phyloP scores from a whole-genome alignment of 2,113 vertebrate species.

The Fregetta grallaria region DNA sequence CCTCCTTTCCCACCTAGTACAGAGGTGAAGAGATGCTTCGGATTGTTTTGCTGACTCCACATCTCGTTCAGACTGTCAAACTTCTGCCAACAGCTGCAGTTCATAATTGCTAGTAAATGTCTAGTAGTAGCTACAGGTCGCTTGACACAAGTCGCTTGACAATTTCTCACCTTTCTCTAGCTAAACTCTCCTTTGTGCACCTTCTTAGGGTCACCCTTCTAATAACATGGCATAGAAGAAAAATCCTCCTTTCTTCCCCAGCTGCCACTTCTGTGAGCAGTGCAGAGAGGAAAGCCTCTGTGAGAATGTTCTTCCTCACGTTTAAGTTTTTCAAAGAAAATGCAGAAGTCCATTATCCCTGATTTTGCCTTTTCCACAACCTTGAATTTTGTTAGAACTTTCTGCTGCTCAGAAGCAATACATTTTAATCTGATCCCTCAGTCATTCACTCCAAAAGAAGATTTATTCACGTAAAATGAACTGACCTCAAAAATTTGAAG shows the following conservation, averaged over 20 bases:
- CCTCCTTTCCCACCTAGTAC: not conserved
- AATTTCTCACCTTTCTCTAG: not conserved
- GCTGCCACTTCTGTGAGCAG: not conserved
- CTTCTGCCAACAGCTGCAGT: not conserved
- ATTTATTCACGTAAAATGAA: not conserved
- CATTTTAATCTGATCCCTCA: not conserved
- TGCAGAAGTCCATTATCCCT: not conserved
- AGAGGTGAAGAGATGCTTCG: not conserved
- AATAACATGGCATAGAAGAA: not conserved
- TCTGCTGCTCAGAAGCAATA: not conserved
- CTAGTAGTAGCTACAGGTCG: not conserved
- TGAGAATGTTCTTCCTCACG: not conserved
- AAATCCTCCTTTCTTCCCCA: not conserved
- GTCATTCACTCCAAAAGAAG: not conserved
- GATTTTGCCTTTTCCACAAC: not conserved
- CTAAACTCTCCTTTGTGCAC: not conserved
- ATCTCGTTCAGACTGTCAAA: not conserved
- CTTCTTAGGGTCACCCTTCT: not conserved
- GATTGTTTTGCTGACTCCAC: not conserved
- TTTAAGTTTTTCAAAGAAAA: not conserved
- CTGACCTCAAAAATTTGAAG: not conserved
- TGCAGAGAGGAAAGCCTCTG: not conserved
- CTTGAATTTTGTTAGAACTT: not conserved
- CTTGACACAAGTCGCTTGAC: not conserved
- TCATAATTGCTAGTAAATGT: not conserved